phyloP scores from a whole-genome alignment of 2,888 invertebrate species.

The Zygogramma bicolorata region DNA sequence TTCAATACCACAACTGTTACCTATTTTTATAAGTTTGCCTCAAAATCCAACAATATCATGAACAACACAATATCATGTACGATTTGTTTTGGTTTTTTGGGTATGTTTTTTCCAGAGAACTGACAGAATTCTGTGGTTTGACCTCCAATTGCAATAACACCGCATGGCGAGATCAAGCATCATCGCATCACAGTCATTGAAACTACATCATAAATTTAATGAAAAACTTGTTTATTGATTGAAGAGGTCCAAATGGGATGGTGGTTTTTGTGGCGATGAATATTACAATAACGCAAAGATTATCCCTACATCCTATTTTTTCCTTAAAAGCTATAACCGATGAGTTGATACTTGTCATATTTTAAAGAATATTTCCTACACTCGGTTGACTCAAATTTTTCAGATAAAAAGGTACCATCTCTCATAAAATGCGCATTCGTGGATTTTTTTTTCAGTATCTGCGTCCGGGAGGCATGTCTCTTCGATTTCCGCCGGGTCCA shows the following conservation, averaged over 20 bases:
- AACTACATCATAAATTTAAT: background rate
- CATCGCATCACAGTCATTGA: background rate
- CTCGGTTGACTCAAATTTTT: background rate
- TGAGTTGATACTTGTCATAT: background rate
- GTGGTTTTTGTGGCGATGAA: background rate
- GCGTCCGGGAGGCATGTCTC: conserved; percentile 24
- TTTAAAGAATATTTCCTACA: background rate
- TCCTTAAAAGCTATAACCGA: background rate
- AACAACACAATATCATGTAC: too few relatives aligned
- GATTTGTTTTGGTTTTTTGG: too few relatives aligned
- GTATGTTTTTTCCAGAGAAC: too few relatives aligned
- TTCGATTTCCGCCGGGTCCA: conserved; percentile 15
- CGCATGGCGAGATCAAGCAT: background rate
- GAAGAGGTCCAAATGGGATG: background rate
- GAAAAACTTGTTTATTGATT: background rate
- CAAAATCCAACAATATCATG: too few relatives aligned
- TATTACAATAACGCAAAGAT: background rate
- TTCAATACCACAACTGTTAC: too few relatives aligned
- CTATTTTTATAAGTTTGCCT: too few relatives aligned
- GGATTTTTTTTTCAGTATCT: conserved; percentile 18
- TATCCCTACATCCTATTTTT: background rate
- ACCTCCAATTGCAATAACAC: too few relatives aligned
- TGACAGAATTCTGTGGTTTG: too few relatives aligned
- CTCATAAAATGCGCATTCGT: conserved; percentile 2
- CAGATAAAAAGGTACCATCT: background rate